Evolutionary conservation across 2,888 invertebrate species (phyloP), one percentile per base, ranked within the genome.

Genomic region (Nematopogon swammerdamellus): DNA sequence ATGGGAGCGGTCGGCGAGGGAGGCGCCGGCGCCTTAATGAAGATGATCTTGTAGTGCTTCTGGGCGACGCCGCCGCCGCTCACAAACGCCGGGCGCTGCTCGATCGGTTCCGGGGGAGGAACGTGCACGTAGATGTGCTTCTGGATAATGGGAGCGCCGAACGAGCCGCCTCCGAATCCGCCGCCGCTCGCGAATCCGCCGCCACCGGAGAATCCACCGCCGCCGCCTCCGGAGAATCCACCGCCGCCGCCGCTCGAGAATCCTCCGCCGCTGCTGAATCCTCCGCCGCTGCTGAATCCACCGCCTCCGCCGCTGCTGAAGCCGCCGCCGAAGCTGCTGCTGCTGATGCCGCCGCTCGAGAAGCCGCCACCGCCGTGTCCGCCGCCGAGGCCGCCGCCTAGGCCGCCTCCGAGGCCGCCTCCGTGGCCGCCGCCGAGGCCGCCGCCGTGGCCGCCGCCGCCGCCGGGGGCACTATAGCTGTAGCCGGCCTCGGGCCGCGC

Each of bases 81-180:
- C 63, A 87, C 83, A 51, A 87, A 83, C 63, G 86, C 83, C 55
- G 82, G 81, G 58, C 86, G 86, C 63, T 83, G 82, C 67, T 84
- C 84, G 74, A 86, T 86, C 43, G 87, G 88, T 72, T 90, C 89
- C 84, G 89, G 89, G 67, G 90, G 90, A 49, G 91, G 90, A 45
- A 90, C 89, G 67, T 90, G 90, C 49, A 90, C 90, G 84, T 90
- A 91, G 79, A 88, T 88, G 83, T 88, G 89, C 63, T 88, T 89
- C 70, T 88, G 88, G 60, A 90, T 84, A 50, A 88, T 84, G 60
- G 88, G 65, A 48, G 66, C 70, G 53, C 79, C 75, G 47, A 74
- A 73, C 63, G 72, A 72, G 53, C 76, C 70, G 53, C 68, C 71
- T 53, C 72, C 70, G 58, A 65, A 64, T 17, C 70, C 69, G 59